phyloP scores from a whole-genome alignment of 2,888 invertebrate species.

The Euplagia quadripunctaria region DNA sequence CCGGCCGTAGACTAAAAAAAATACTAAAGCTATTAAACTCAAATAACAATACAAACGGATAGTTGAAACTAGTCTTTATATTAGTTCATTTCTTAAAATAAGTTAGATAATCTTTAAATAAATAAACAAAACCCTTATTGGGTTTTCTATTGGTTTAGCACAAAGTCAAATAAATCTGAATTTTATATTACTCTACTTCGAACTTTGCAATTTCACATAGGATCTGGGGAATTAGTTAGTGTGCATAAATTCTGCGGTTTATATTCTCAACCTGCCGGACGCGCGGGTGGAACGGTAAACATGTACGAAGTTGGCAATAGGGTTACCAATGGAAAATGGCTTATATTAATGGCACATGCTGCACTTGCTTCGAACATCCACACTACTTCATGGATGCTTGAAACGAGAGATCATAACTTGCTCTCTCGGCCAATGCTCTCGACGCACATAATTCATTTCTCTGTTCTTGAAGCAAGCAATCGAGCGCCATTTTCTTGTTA shows the following conservation, averaged over 20 bases:
- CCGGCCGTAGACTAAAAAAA: no score
- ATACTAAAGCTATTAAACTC: no score
- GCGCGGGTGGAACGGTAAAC: constrained; percentile 38
- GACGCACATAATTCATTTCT: background rate
- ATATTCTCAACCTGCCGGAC: constrained; percentile 36
- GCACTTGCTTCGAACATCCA: background rate
- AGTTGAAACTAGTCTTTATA: background rate
- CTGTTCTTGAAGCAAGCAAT: background rate
- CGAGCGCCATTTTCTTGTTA: background rate
- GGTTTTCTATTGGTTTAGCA: background rate
- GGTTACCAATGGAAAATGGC: background rate
- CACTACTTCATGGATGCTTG: background rate
- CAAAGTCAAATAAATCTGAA: background rate
- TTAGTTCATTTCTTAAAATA: background rate
- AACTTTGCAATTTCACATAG: constrained; percentile 3
- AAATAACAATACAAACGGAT: background rate
- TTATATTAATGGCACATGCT: background rate
- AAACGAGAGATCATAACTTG: no score
- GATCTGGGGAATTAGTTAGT: constrained; percentile 37
- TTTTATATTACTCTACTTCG: background rate
- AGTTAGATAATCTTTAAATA: background rate
- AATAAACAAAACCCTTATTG: background rate
- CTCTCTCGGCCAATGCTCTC: no score
- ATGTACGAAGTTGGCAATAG: constrained; percentile 35
- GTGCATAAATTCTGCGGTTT: constrained; percentile 41